phyloP scores from a whole-genome alignment of 2,888 invertebrate species.

The Thera britannica region DNA sequence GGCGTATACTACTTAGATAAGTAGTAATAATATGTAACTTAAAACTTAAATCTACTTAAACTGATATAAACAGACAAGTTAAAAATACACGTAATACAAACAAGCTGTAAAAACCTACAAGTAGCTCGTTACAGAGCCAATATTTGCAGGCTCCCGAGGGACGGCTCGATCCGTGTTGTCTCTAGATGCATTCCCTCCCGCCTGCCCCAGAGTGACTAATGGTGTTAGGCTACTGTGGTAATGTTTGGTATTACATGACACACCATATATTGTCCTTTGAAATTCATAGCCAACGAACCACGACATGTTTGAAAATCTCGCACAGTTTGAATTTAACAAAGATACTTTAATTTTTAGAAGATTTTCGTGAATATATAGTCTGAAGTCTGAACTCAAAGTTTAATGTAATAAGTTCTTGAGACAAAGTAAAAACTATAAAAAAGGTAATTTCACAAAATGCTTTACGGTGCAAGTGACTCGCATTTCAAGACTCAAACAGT shows the following conservation, averaged over 20 bases:
- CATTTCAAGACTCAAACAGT: constrained; percentile 41
- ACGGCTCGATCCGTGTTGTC: constrained; percentile 67
- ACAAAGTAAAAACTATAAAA: constrained; percentile 15
- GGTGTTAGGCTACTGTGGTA: constrained; percentile 29
- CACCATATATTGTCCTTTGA: neutral
- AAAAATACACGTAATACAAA: neutral
- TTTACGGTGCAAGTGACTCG: constrained; percentile 32
- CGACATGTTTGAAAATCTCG: no score
- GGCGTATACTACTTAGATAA: no score
- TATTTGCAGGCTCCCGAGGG: constrained; percentile 67
- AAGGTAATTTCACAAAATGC: constrained; percentile 31
- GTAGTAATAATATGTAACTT: no score
- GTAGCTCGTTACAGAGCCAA: constrained; percentile 72
- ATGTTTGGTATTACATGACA: constrained; percentile 26
- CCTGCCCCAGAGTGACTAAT: constrained; percentile 36
- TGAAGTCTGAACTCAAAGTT: neutral
- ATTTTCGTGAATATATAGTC: neutral
- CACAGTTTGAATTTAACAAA: neutral
- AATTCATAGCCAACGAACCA: neutral
- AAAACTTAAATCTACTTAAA: no score
- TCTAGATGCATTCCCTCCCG: constrained; percentile 60
- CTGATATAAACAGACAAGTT: no score
- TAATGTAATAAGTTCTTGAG: neutral
- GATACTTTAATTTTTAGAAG: neutral
- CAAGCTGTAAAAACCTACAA: constrained; percentile 48